phyloP scores from a whole-genome alignment of 1,140 invertebrate species.

The Trialeurodes vaporariorum region DNA sequence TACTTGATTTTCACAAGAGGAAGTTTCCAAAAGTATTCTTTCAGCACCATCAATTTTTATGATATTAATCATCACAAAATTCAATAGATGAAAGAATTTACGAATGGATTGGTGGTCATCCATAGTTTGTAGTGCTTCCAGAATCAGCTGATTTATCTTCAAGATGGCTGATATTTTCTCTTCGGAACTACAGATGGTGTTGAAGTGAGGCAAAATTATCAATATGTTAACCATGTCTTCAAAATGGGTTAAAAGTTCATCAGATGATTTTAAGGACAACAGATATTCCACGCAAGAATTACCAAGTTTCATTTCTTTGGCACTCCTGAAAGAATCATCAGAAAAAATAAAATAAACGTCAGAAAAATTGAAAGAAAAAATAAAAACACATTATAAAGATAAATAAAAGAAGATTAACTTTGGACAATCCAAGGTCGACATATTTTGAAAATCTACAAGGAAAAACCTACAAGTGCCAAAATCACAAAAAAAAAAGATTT shows the following conservation, averaged over 20 bases:
- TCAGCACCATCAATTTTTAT: background rate
- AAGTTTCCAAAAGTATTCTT: background rate
- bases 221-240: background rate
- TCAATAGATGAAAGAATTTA: background rate
- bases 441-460: too few species aligned
- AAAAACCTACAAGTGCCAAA: too few species aligned
- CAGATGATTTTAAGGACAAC: background rate
- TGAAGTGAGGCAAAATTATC: background rate
- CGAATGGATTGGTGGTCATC: background rate
- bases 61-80: background rate
- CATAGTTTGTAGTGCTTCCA: background rate
- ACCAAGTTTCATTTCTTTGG: too few species aligned
- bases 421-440: too few species aligned
- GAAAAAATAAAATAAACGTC: constrained; percentile 8
- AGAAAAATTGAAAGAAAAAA: constrained; percentile 36
- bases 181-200: background rate
- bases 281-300: too few species aligned
- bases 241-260: background rate
- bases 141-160: background rate
- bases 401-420: too few species aligned
- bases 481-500: too few species aligned
- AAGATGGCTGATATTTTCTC: background rate
- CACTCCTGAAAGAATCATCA: background rate
- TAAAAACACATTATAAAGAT: too few species aligned
- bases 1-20: background rate